phyloP scores from a whole-genome alignment of 1,140 invertebrate species.

The Centruroides sculpturatus region DNA sequence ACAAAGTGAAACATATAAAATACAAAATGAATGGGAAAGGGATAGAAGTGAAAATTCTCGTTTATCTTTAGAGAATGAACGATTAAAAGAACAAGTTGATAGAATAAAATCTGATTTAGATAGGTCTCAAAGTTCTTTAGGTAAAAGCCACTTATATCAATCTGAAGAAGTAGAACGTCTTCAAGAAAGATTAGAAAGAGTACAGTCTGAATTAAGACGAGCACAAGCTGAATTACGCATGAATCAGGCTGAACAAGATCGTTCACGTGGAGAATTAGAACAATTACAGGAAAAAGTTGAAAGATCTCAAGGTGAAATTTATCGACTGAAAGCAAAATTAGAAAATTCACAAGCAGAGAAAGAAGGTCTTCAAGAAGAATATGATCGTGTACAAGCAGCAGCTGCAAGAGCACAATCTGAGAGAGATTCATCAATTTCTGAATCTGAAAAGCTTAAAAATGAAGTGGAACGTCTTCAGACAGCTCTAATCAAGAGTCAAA shows the following conservation, averaged over 20 bases:
- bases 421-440: conserved; percentile 64
- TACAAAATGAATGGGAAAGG: conserved; percentile 18
- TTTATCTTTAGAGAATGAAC: conserved; percentile 76
- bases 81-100: conserved; percentile 29
- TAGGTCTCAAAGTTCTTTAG: conserved; percentile 3
- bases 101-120: conserved; percentile 14
- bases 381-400: conserved; percentile 34
- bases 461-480: conserved; percentile 77
- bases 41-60: conserved; percentile 37
- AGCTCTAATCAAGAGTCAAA: conserved; percentile 71
- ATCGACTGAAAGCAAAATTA: conserved; percentile 76
- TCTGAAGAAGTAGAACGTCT: conserved; percentile 17
- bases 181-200: conserved; percentile 74
- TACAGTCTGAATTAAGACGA: conserved; percentile 61
- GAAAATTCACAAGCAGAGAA: conserved; percentile 89
- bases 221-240: conserved; percentile 54
- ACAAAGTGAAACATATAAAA: conserved; percentile 44
- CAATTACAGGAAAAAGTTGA: conserved; percentile 79
- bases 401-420: conserved; percentile 61
- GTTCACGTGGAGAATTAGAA: conserved; percentile 61
- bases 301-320: conserved; percentile 87
- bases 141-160: conserved; percentile 1
- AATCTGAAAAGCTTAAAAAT: conserved; percentile 76
- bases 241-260: conserved; percentile 67
- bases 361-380: conserved; percentile 78